Conservation (phyloP, 2,797 vertebrate species). For the Enteromius radiatus region DNA sequence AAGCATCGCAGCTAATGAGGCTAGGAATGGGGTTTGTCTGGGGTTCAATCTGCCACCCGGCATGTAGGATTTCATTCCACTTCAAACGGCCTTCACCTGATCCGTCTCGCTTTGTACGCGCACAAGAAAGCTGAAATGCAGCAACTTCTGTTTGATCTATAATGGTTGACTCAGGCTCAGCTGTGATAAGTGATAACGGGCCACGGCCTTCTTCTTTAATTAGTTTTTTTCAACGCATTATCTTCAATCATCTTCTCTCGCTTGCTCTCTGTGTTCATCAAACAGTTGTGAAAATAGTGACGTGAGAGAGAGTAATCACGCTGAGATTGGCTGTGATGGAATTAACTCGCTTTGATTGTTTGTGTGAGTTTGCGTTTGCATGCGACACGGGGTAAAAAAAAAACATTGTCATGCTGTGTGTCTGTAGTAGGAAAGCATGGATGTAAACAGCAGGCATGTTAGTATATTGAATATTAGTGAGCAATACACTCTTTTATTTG, state of each 20-base stretch:
- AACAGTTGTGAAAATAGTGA: constrained; percentile 18
- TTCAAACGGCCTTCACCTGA: constrained; percentile 39
- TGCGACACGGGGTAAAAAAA: not conserved
- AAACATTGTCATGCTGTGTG: not conserved
- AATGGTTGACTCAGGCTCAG: constrained; percentile 46
- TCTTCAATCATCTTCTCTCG: constrained; percentile 36
- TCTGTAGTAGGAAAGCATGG: constrained; percentile 10
- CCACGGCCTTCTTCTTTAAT: constrained; percentile 39
- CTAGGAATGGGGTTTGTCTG: constrained; percentile 14
- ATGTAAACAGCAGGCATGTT: not conserved
- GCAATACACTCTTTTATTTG: constrained; percentile 42
- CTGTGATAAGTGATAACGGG: constrained; percentile 36
- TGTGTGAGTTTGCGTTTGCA: constrained; percentile 13
- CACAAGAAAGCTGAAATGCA: constrained; percentile 42
- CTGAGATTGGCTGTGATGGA: constrained; percentile 28
- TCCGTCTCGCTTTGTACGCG: constrained; percentile 25
- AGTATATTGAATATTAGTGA: constrained; percentile 32
- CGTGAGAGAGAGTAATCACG: constrained; percentile 17
- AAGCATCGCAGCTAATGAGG: constrained; percentile 46
- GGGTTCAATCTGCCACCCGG: constrained; percentile 31
- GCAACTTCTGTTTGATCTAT: constrained; percentile 56
- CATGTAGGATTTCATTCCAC: constrained; percentile 18
- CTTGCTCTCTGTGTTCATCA: constrained; percentile 29
- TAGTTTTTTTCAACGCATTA: constrained; percentile 33
- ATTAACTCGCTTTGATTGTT: constrained; percentile 38